These are phyloP conservation scores for Neelides folsomi DNA, from an alignment of 2,888 invertebrate species.

Conservation along the genomic window DNA sequence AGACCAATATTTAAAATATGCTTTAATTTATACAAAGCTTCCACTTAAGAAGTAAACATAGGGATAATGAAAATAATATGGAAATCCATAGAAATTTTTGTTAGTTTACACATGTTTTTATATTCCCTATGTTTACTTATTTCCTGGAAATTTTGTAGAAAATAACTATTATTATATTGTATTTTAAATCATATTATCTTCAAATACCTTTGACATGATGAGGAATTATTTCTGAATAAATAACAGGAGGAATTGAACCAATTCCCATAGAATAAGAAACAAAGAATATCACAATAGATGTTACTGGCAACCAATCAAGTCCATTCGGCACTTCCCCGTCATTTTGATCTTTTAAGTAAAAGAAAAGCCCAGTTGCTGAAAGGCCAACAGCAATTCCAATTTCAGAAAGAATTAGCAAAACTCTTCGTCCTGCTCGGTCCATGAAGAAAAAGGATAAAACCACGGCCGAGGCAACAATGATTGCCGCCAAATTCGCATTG, in stretches of 20 bases:
- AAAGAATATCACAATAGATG: slow-evolving; percentile 61
- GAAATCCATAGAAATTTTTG: too few relatives aligned
- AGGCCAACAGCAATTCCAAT: slow-evolving; percentile 56
- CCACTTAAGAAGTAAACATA: too few relatives aligned
- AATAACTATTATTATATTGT: too few relatives aligned
- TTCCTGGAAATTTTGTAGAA: too few relatives aligned
- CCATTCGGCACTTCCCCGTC: slow-evolving; percentile 32
- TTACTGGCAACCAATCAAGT: slow-evolving; percentile 58
- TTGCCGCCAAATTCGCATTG: slow-evolving; percentile 6
- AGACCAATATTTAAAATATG: not conserved
- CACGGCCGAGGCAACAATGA: slow-evolving; percentile 30
- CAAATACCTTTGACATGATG: slow-evolving; percentile 51
- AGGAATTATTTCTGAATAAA: slow-evolving; percentile 63
- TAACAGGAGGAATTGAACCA: slow-evolving; percentile 72
- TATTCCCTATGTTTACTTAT: too few relatives aligned
- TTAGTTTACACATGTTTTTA: too few relatives aligned
- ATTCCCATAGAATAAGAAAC: slow-evolving; percentile 65
- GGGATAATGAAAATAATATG: too few relatives aligned
- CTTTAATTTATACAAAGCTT: too few relatives aligned
- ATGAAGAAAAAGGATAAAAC: slow-evolving; percentile 48
- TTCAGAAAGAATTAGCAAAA: slow-evolving; percentile 61
- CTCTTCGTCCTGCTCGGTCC: slow-evolving; percentile 65
- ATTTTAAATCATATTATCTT: too few relatives aligned
- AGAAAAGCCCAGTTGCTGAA: slow-evolving; percentile 56
- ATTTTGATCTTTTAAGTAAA: slow-evolving; percentile 44